A percentile compares a stretch with the other conserved stretches of the same genome.
Conservation (phyloP, 2,113 vertebrate species). For the Rostratula benghalensis region DNA sequence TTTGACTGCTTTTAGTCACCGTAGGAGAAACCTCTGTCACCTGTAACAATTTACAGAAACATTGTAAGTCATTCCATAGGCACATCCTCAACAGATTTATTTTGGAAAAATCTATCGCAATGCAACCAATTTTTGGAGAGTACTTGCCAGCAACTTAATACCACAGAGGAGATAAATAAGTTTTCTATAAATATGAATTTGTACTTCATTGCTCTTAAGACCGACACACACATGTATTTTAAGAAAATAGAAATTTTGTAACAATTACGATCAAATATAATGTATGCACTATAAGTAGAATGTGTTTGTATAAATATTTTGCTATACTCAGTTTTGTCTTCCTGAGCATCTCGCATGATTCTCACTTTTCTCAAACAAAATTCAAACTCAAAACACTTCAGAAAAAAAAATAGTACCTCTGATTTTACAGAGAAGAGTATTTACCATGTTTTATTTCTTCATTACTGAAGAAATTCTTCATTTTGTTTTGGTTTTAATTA, state of each 20-base stretch:
- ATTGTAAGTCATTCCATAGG: not conserved
- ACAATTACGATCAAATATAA: not conserved
- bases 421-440: not conserved
- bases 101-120: not conserved
- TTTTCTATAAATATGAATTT: not conserved
- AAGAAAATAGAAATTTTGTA: not conserved
- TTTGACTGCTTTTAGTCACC: slow-evolving; percentile 69
- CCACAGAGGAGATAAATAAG: not conserved
- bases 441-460: not conserved
- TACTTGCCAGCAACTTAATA: not conserved
- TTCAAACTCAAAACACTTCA: not conserved
- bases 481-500: not conserved
- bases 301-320: not conserved
- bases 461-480: not conserved
- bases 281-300: not conserved
- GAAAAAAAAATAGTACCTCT: not conserved
- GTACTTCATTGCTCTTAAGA: not conserved
- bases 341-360: not conserved
- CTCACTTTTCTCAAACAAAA: not conserved
- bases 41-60: slow-evolving; percentile 46
- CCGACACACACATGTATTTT: not conserved
- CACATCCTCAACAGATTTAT: not conserved
- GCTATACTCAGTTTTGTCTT: not conserved
- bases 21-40: slow-evolving; percentile 77
- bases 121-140: not conserved